Evolutionary conservation across 2,797 vertebrate genomes (phyloP).

Genomic region (Centropyge bicolor): DNA sequence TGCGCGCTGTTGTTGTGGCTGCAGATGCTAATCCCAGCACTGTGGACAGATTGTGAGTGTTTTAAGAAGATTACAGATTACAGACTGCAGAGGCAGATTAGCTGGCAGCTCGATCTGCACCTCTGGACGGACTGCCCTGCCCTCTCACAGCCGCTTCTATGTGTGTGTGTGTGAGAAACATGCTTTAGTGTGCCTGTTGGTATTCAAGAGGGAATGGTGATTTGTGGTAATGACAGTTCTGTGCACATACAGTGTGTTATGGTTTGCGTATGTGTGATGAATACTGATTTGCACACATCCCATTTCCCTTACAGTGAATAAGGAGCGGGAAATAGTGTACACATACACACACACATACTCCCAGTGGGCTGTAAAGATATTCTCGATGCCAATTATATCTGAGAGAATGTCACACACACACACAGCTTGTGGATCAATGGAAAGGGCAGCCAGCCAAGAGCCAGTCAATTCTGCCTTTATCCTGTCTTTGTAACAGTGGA

Average conservation of each 20-base stretch:
- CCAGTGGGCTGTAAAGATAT: constrained; percentile 57
- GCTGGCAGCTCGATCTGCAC: constrained; percentile 66
- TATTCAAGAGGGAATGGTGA: constrained; percentile 35
- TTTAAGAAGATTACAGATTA: constrained; percentile 83
- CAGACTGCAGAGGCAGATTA: constrained; percentile 74
- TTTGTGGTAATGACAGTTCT: constrained; percentile 32
- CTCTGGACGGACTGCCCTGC: constrained; percentile 52
- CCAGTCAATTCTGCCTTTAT: constrained; percentile 60
- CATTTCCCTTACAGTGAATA: constrained; percentile 41
- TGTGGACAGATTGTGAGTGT: constrained; percentile 75
- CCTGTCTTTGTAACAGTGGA: constrained; percentile 31
- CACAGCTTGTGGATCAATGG: constrained; percentile 69
- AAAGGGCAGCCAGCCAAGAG: constrained; percentile 69
- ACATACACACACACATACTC: constrained; percentile 36
- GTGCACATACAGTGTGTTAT: constrained; percentile 13
- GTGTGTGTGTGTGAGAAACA: constrained; percentile 4
- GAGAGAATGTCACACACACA: constrained; percentile 63
- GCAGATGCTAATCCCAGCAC: constrained; percentile 66
- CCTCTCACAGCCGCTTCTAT: constrained; percentile 26
- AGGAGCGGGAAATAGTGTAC: constrained; percentile 27
- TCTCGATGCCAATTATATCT: constrained; percentile 70
- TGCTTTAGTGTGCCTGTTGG: constrained; percentile 18
- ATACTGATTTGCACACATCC: constrained; percentile 46
- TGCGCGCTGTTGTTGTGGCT: constrained; percentile 47
- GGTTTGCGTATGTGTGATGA: constrained; percentile 26